Base-by-base conservation (phyloP, 2,797 vertebrate species). In the Meda fulgida region DNA sequence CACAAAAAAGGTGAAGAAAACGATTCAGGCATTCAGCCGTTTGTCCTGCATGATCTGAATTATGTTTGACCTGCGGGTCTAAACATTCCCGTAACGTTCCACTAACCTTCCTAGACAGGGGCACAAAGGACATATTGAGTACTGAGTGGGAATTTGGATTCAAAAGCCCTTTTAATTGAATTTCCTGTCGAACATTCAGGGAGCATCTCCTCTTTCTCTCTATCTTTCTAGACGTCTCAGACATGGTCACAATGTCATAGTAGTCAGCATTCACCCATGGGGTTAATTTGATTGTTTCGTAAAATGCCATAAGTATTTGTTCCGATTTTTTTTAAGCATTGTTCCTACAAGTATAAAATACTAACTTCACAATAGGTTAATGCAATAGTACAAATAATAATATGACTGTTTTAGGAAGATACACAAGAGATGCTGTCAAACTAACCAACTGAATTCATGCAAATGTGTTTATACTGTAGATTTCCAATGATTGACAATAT, bases 1-100 rank as follows among this genome's bases (percentile, higher is more conserved):
- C 13, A 86, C 87, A 91, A 34, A 3, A 87, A 48, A 89, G 92
- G 91, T 91, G 91, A 89, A 85, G 91, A 91, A 89, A 92, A 92
- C 84, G 88, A 89, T 87, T 90, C 85, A 90, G 80, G 71, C 86
- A 40, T 90, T 85, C 87, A 83, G 88, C 90, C 84, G 80, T 88
- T 89, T 88, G 84, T 91, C 43, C 85, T 81, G 86, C 29, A 86
- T 92, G 89, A 90, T 90, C 87, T 82, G 80, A 89, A 91, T 90
- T 85, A 88, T 87, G 90, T 92, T 87, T 89, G 29, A 63, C 55
- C 75, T 2, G 38, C 36, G 0, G 1, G 23, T 91, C 88, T 80
- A 86, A 89, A 90, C 89, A 87, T 87, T 92, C 90, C 48, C 9
- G 23, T 78, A 71, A 84, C 87, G 34, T 69, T 73, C 46, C n/a